phyloP scores from a whole-genome alignment of 2,888 invertebrate genomes.

The Sturmia bella region DNA sequence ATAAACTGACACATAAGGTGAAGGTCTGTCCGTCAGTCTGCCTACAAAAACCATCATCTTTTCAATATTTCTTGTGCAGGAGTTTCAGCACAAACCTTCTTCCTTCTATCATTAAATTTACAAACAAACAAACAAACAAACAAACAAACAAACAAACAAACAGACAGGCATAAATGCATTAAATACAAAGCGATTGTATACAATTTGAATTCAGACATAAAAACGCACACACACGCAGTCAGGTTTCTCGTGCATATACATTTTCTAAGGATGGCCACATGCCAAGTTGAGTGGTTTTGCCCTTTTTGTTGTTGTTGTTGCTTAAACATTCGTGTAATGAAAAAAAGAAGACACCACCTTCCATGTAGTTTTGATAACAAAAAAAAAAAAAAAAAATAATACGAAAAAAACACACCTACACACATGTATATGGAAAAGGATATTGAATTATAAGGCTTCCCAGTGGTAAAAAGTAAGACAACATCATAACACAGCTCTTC shows the following conservation, averaged over 20 bases:
- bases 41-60: not conserved
- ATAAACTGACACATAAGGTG: slow-evolving; percentile 48
- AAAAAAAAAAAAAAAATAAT: not conserved
- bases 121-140: slow-evolving; percentile 27
- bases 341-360: slow-evolving; percentile 32
- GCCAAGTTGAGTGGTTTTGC: slow-evolving; percentile 58
- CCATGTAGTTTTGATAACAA: slow-evolving; percentile 28
- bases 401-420: not conserved
- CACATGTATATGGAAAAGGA: slow-evolving; percentile 12
- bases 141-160: no score
- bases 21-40: not conserved
- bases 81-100: slow-evolving; percentile 39
- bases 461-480: no score
- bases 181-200: slow-evolving; percentile 2
- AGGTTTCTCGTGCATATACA: not conserved
- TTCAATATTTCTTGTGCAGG: not conserved
- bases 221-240: not conserved
- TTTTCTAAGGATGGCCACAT: slow-evolving; percentile 51
- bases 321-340: slow-evolving; percentile 32
- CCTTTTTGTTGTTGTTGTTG: slow-evolving; percentile 14
- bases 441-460: slow-evolving; percentile 20
- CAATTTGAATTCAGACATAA: slow-evolving; percentile 19
- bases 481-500: no score
- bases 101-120: slow-evolving; percentile 27
- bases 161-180: not conserved